Base-by-base conservation (phyloP, 2,113 vertebrate genomes). In the Baryphthengus martii region DNA sequence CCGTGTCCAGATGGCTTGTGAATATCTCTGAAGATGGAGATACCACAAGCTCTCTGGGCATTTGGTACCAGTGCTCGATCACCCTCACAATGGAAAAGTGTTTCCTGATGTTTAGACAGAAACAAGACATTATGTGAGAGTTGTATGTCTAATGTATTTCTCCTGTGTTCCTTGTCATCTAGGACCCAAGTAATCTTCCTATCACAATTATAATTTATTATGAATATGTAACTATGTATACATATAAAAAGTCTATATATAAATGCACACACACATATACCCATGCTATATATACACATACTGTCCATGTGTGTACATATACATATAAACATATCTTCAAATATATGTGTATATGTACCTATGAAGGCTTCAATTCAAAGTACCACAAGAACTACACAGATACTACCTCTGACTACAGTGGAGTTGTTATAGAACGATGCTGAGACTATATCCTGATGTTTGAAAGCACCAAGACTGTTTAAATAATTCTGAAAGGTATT, bases 51-150 rank as follows among this genome's bases (percentile, higher is more conserved):
- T 13, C 26, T 20, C 24, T 11, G 26, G n/a, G 5, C 42, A 53
- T 13, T 39, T 2, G 0, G 9, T 26, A 24, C 5, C 45, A 49
- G 4, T 15, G 5, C 6, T 85, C 2, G 2, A 63, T 24, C 35
- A 23, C 10, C 5, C 18, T 63, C 53, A 49, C 3, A 39, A 6
- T 28, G 20, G 52, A 80, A 75, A 86, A 29, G 4, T 23, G 11
- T 35, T 85, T 77, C 21, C 28, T 63, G 35, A 37, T 55, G 16
- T 40, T 77, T 35, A 85, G 24, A 40, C 17, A 35, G 21, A 81
- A 73, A 58, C 18, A 73, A 59, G 31, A 26, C 15, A 21, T 63
- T 81, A 28, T 11, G 5, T 62, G 31, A 58, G 37, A 28, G 6
- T 7, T 47, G 23, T 55, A 44, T 59, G 13, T 25, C 37, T 63